Percentiles rank a stretch among this genome's conserved stretches.
Conservation (phyloP, 1,140 invertebrate genomes). For the Drosophila tani region DNA sequence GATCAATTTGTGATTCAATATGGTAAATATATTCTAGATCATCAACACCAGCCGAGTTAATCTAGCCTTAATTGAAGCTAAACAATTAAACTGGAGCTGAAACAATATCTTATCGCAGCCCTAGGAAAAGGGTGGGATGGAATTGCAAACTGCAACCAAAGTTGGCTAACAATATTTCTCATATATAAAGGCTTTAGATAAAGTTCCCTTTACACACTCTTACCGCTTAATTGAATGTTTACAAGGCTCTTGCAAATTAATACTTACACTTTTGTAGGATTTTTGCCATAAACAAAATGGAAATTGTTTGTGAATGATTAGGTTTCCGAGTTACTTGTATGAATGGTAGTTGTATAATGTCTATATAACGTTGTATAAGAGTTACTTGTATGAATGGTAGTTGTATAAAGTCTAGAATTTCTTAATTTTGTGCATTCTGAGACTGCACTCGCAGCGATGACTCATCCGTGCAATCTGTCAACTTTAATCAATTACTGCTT, state of each 20-base stretch:
- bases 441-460: neutral
- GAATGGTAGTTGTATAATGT: too few species aligned
- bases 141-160: neutral
- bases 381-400: neutral
- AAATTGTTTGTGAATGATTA: too few species aligned
- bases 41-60: too few species aligned
- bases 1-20: too few species aligned
- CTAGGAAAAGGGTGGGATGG: too few species aligned
- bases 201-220: neutral
- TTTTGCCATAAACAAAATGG: neutral
- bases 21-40: too few species aligned
- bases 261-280: too few species aligned
- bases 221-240: neutral
- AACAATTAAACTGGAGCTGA: neutral
- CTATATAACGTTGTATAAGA: too few species aligned
- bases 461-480: slow-evolving; percentile 9
- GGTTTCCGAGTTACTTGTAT: neutral
- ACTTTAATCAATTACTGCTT: slow-evolving; percentile 9
- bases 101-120: neutral
- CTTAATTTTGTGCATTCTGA: too few species aligned
- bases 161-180: too few species aligned
- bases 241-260: neutral
- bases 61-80: too few species aligned
- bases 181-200: neutral
- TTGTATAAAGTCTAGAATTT: too few species aligned